These are phyloP conservation scores for Chauna torquata DNA, from an alignment of 2,113 vertebrate genomes.

Conservation along the genomic window DNA sequence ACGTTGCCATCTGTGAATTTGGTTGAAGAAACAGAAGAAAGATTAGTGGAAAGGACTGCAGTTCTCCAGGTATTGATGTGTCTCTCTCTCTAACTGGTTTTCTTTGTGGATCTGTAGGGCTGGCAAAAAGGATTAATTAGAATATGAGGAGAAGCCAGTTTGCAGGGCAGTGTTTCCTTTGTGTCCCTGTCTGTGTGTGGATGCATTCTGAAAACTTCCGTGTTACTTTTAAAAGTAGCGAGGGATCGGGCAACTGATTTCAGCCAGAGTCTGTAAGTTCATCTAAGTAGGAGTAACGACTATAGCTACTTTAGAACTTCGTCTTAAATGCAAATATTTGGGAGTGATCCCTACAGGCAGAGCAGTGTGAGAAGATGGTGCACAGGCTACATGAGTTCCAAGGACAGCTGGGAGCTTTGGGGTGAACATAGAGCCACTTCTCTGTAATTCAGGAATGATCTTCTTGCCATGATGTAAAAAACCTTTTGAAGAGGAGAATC, in stretches of 20 bases:
- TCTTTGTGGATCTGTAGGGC: not conserved
- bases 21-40: conserved; percentile 82
- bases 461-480: not conserved
- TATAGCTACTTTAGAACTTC: not conserved
- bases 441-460: not conserved
- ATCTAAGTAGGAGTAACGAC: not conserved
- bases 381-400: not conserved
- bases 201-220: not conserved
- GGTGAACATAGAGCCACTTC: not conserved
- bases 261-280: not conserved
- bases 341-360: not conserved
- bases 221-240: not conserved
- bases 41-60: conserved; percentile 75
- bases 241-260: not conserved
- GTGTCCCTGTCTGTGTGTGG: not conserved
- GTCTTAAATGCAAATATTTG: not conserved
- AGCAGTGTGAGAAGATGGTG: not conserved
- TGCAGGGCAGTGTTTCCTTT: not conserved
- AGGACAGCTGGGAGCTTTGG: not conserved
- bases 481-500: not conserved
- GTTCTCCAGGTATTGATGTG: conserved; percentile 80
- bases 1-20: conserved; percentile 75
- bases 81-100: not conserved
- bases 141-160: not conserved
- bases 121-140: not conserved